Evolutionary conservation across 2,113 vertebrate species (phyloP), one percentile per base, ranked within the genome.

Genomic region (Falco punctatus): DNA sequence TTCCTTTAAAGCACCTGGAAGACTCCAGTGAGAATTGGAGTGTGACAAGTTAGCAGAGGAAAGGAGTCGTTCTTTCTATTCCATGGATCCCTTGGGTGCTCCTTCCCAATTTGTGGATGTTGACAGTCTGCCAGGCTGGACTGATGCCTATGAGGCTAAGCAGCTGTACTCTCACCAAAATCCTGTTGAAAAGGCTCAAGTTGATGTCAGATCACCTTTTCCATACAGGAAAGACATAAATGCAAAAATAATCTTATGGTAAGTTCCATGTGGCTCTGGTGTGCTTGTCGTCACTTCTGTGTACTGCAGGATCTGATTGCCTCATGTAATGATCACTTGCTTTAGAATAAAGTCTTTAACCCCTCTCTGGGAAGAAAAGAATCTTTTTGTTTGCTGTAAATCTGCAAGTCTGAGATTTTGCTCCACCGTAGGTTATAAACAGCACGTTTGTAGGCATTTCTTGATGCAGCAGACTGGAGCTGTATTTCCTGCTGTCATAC

Each of bases 41-140:
- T 86, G 94, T 97, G 83, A 94, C 81, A 69, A 95, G 61, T 91
- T 94, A 80, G 52, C 71, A 20, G 58, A 92, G 77, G 57, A 94
- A 44, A 59, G 38, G 23, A 88, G 33, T 32, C 32, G 28, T 35
- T 92, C 55, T 74, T 90, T 83, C 80, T 85, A 17, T 96, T 93
- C 97, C 97, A 99, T 99, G 99, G 99, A 99, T 98, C 99, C 99
- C 66, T 98, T 99, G 98, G 99, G 99, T 52, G 99, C 99, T 84
- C 99, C 99, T 96, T 99, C 99, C 64, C 99, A 99, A 42, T 99
- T 99, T 96, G 98, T 99, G 96, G 99, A 99, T 82, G 80, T 99
- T 95, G 99, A 99, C 67, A 98, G 97, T 46, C 98, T 99, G 15
- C 96, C 97, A 52, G 96, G 98, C 35, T 99, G 99, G 99, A 96